Evolutionary conservation across 1,140 invertebrate genomes (phyloP).

Genomic region (Tachypleus tridentatus): DNA sequence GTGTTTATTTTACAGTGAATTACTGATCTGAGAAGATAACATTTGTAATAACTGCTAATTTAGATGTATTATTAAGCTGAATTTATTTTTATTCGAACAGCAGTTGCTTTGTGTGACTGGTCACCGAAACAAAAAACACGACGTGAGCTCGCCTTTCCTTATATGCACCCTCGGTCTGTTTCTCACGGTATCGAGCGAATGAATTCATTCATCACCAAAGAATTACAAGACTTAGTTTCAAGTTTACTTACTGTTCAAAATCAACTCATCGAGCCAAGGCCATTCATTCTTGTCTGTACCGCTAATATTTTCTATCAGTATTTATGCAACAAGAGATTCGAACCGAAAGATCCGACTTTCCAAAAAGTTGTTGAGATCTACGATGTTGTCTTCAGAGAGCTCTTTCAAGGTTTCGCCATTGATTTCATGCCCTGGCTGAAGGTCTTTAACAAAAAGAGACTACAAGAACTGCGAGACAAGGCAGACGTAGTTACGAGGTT

Average conservation of each 20-base stretch:
- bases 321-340: conserved; percentile 63
- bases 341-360: conserved; percentile 50
- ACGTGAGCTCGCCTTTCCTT: conserved; percentile 57
- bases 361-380: conserved; percentile 53
- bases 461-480: conserved; percentile 8
- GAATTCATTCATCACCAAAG: conserved; percentile 18
- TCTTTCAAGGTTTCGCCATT: conserved; percentile 73
- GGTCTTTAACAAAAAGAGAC: conserved; percentile 5
- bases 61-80: too few relatives aligned
- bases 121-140: conserved; percentile 62
- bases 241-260: neutral
- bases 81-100: conserved; percentile 41
- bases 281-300: conserved; percentile 50
- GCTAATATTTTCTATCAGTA: conserved; percentile 74
- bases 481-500: conserved; percentile 34
- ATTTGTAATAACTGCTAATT: too few relatives aligned
- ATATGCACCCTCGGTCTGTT: conserved; percentile 54
- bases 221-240: neutral
- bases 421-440: conserved; percentile 76
- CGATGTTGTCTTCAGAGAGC: conserved; percentile 74
- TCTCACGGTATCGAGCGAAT: conserved; percentile 48
- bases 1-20: too few relatives aligned
- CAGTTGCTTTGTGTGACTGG: conserved; percentile 74
- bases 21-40: too few relatives aligned
- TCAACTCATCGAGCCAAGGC: conserved; percentile 41